Evolutionary conservation across 2,888 invertebrate genomes (phyloP).

Genomic region (Phlogophora meticulosa): DNA sequence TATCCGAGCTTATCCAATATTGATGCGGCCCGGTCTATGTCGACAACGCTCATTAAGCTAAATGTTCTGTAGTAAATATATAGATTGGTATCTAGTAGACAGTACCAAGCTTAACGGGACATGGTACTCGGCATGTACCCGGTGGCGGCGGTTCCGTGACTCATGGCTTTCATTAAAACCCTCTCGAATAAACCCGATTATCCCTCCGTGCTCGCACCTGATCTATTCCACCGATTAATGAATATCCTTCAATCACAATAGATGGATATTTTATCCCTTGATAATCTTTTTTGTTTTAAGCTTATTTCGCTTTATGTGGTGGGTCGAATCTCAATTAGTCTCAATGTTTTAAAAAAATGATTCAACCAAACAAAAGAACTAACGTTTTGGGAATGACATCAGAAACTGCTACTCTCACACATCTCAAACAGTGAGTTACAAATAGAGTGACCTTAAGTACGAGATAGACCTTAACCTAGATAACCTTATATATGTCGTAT

Average conservation of each 20-base stretch:
- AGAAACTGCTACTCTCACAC: background rate
- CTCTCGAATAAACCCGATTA: conserved; percentile 71
- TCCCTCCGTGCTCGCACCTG: conserved; percentile 71
- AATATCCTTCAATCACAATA: conserved; percentile 42
- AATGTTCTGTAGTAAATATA: conserved; percentile 51
- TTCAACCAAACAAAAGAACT: background rate
- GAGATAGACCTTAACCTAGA: background rate
- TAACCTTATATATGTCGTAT: conserved; percentile 14
- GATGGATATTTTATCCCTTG: conserved; percentile 14
- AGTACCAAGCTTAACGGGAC: conserved; percentile 52
- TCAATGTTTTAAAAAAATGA: background rate
- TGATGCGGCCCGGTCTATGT: conserved; percentile 47
- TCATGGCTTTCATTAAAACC: conserved; percentile 77
- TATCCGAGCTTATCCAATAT: conserved; percentile 53
- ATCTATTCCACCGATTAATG: conserved; percentile 65
- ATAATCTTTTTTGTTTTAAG: conserved; percentile 1
- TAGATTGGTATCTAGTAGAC: conserved; percentile 55
- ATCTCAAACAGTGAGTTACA: background rate
- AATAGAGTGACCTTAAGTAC: background rate
- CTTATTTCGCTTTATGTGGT: background rate
- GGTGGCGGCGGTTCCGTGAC: conserved; percentile 66
- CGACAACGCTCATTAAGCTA: conserved; percentile 60
- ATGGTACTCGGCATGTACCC: conserved; percentile 45
- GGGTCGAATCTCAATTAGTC: background rate
- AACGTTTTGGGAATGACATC: background rate